A percentile compares a stretch with the other conserved stretches of the same genome.
Conservation (phyloP, 2,797 vertebrate genomes). For the Sebastes oblongus region DNA sequence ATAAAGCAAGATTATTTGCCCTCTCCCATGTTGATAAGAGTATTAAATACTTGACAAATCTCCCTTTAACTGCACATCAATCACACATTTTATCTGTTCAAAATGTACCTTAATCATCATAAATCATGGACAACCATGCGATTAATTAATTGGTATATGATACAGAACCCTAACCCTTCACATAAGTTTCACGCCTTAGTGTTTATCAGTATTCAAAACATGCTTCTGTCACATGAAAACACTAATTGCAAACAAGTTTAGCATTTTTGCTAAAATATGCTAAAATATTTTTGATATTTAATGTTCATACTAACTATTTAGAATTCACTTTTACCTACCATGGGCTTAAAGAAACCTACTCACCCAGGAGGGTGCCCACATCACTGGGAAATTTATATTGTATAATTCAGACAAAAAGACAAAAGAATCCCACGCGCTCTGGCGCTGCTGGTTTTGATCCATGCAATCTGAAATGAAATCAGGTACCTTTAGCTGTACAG, state of each 20-base stretch:
- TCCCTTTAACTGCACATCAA: too few species aligned
- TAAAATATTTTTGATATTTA: neutral
- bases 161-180: neutral
- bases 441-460: constrained; percentile 38
- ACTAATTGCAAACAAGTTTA: neutral
- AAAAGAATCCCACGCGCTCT: neutral
- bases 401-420: neutral
- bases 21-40: too few species aligned
- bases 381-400: neutral
- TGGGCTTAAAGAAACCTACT: neutral
- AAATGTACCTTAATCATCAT: too few species aligned
- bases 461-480: constrained; percentile 52
- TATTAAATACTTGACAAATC: too few species aligned
- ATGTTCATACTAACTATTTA: neutral
- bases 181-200: neutral
- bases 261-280: neutral
- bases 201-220: neutral
- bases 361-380: neutral
- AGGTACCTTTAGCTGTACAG: constrained; percentile 24
- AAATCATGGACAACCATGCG: too few species aligned
- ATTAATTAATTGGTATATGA: neutral
- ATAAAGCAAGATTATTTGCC: too few species aligned
- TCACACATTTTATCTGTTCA: too few species aligned
- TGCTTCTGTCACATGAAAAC: neutral
- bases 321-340: neutral